Percentiles rank a stretch among this genome's conserved stretches.
phyloP scores from a whole-genome alignment of 2,113 vertebrate genomes.

The Proterorhinus semilunaris region DNA sequence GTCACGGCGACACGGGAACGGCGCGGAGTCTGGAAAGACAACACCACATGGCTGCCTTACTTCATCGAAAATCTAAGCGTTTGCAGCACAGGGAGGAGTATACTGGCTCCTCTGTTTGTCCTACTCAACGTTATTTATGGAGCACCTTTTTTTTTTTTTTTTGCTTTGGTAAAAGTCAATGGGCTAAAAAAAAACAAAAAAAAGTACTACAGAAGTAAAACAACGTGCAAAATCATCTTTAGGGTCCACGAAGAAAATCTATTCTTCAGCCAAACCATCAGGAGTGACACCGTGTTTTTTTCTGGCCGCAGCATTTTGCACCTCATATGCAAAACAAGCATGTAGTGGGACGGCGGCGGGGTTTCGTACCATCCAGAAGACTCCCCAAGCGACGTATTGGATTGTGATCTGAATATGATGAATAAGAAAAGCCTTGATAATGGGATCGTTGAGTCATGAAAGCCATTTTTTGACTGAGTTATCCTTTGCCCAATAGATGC shows the following conservation, averaged over 20 bases:
- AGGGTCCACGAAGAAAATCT: no score
- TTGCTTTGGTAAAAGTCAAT: no score
- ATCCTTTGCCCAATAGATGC: slow-evolving; percentile 50
- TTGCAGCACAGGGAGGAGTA: slow-evolving; percentile 31
- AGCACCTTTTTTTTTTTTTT: no score
- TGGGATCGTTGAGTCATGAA: slow-evolving; percentile 65
- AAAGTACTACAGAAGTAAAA: no score
- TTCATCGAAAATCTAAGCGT: slow-evolving; percentile 22
- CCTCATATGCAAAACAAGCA: slow-evolving; percentile 14
- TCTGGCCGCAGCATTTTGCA: not conserved
- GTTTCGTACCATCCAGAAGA: slow-evolving; percentile 25
- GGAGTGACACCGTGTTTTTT: no score
- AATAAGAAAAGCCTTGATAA: slow-evolving; percentile 54
- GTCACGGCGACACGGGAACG: slow-evolving; percentile 41
- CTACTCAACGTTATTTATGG: slow-evolving; percentile 15
- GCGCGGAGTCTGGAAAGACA: slow-evolving; percentile 33
- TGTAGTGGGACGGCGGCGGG: not conserved
- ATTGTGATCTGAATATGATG: slow-evolving; percentile 55
- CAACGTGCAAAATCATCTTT: no score
- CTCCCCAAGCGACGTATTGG: slow-evolving; percentile 54
- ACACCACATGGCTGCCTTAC: slow-evolving; percentile 53
- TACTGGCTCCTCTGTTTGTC: slow-evolving; percentile 39
- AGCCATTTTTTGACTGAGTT: slow-evolving; percentile 51
- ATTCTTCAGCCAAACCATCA: no score
- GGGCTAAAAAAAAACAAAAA: no score